Evolutionary conservation across 2,888 invertebrate species (phyloP).

Genomic region (Nebria brevicollis): DNA sequence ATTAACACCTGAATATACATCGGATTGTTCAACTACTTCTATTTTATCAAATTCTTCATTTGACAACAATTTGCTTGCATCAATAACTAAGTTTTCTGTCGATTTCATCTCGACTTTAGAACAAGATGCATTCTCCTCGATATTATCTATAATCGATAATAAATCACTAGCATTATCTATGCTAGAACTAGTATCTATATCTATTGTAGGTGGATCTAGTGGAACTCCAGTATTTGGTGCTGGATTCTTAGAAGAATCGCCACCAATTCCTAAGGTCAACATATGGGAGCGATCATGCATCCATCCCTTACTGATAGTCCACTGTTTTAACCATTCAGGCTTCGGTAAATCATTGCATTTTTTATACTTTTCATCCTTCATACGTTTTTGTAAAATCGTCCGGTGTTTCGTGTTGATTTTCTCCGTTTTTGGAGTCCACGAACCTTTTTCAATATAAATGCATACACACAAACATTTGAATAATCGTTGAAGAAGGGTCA

Average conservation of each 20-base stretch:
- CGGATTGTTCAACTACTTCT: slow-evolving; percentile 48
- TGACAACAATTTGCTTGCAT: background rate
- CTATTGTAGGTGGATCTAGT: background rate
- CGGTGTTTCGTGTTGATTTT: slow-evolving; percentile 35
- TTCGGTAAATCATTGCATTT: slow-evolving; percentile 49
- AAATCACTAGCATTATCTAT: slow-evolving; percentile 54
- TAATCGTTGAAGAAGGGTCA: slow-evolving; percentile 49
- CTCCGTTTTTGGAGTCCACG: slow-evolving; percentile 55
- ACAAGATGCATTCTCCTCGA: slow-evolving; percentile 54
- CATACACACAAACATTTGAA: slow-evolving; percentile 58
- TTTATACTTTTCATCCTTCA: slow-evolving; percentile 32
- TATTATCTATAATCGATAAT: slow-evolving; percentile 56
- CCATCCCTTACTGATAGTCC: slow-evolving; percentile 64
- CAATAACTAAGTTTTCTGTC: background rate
- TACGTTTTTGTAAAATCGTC: slow-evolving; percentile 33
- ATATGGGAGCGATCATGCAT: slow-evolving; percentile 61
- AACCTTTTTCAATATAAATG: slow-evolving; percentile 56
- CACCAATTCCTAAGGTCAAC: slow-evolving; percentile 52
- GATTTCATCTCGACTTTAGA: slow-evolving; percentile 7
- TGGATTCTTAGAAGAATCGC: slow-evolving; percentile 1
- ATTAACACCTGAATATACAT: slow-evolving; percentile 53
- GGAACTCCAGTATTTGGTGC: background rate
- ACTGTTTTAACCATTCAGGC: slow-evolving; percentile 62
- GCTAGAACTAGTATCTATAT: slow-evolving; percentile 42
- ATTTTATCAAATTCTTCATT: slow-evolving; percentile 50